Percentiles rank a stretch among this genome's conserved stretches.
Evolutionary conservation across 2,888 invertebrate genomes (phyloP).

Genomic region (Selenia dentaria): DNA sequence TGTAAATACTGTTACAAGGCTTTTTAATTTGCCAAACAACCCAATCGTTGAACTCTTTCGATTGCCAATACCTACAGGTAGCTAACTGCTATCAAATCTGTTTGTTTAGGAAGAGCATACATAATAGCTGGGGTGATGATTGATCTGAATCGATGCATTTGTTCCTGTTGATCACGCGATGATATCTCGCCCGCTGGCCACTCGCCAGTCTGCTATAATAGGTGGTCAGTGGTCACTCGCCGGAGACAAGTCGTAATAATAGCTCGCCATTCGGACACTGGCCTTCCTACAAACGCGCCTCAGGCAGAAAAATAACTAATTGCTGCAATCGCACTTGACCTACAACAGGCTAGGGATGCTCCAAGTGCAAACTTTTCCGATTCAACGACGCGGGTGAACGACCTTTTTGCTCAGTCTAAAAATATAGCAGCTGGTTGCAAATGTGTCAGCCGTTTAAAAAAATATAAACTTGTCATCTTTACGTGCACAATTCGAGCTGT

Average conservation of each 20-base stretch:
- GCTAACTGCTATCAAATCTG: conserved; percentile 1
- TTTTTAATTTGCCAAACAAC: conserved; percentile 11
- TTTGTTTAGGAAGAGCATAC: conserved; percentile 36
- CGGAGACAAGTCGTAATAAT: conserved; percentile 88
- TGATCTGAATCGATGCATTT: conserved; percentile 66
- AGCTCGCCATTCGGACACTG: conserved; percentile 82
- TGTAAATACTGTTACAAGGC: conserved; percentile 25
- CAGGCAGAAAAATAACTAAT: conserved; percentile 59
- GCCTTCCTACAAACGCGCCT: conserved; percentile 68
- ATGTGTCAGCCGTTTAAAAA: conserved; percentile 15
- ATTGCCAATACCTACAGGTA: conserved; percentile 19
- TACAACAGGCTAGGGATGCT: conserved; percentile 61
- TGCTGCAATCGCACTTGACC: conserved; percentile 75
- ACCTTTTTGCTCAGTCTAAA: conserved; percentile 44
- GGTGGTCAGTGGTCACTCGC: conserved; percentile 90
- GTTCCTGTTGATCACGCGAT: conserved; percentile 68
- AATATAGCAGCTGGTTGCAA: conserved; percentile 25
- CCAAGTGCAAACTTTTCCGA: conserved; percentile 34
- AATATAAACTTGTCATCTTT: conserved; percentile 12
- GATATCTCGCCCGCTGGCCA: conserved; percentile 85
- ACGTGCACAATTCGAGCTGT: not conserved
- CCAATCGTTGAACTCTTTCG: conserved; percentile 28
- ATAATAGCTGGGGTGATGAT: conserved; percentile 50
- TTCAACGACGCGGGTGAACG: conserved; percentile 43
- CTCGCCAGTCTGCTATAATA: conserved; percentile 94